Percentiles rank a stretch among this genome's conserved stretches.
Conservation (phyloP, 2,888 invertebrate species). For the Campoplex nolae region DNA sequence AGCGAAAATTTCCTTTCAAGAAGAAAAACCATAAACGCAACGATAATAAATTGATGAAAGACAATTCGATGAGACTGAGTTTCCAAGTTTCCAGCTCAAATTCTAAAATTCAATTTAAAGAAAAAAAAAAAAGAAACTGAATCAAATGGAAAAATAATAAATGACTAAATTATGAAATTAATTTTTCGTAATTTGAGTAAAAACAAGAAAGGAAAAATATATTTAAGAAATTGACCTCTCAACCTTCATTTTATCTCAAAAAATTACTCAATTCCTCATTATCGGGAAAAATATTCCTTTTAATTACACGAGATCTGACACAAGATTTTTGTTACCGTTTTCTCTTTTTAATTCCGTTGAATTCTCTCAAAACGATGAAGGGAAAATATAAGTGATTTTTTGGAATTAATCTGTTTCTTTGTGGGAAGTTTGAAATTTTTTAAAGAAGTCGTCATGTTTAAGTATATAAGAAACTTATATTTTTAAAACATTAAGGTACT, state of each 20-base stretch:
- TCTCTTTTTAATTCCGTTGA: too few species aligned
- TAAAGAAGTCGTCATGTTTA: too few species aligned
- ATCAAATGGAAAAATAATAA: background rate
- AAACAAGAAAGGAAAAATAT: background rate
- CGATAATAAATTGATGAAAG: background rate
- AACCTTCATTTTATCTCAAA: background rate
- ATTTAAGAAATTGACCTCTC: background rate
- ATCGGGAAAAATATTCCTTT: background rate
- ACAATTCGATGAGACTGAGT: background rate
- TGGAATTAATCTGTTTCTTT: too few species aligned
- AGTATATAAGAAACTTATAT: too few species aligned
- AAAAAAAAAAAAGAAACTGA: background rate
- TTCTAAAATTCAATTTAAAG: background rate
- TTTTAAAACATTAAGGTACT: too few species aligned
- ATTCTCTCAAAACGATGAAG: too few species aligned
- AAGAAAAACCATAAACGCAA: background rate
- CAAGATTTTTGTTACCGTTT: background rate
- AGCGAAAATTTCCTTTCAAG: background rate
- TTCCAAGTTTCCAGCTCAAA: background rate
- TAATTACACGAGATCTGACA: background rate
- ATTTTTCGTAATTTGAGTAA: background rate
- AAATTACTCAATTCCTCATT: background rate
- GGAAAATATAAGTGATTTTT: too few species aligned
- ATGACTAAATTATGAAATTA: background rate
- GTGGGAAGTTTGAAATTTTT: too few species aligned